Base-by-base conservation (phyloP, 2,797 vertebrate species). In the Phataginus tetradactyla region DNA sequence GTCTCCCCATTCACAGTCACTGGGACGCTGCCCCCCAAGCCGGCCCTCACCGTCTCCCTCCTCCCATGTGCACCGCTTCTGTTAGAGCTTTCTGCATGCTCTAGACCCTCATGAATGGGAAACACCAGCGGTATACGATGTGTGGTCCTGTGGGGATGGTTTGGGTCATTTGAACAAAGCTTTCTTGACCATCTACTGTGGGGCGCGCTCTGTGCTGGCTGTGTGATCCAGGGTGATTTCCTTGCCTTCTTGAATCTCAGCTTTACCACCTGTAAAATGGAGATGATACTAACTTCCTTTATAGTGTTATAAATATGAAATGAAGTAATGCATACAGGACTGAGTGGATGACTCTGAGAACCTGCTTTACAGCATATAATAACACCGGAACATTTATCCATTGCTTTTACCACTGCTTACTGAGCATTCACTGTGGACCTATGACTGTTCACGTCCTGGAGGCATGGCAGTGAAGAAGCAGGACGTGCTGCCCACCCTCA, bases 401-500 rank as follows among this genome's bases (percentile, higher is more conserved):
- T 17, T 59, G 78, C 6, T 25, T n/a, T 83, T 15, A 45, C 7
- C 7, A 0, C 34, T 5, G 18, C 7, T 15, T 29, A 4, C 1
- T n/a, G 18, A 42, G 32, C 63, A 0, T 32, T 57, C 18, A 1
- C 27, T 1, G 4, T 1, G 5, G 7, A 32, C 39, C 49, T 13
- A 23, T 15, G 3, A 10, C 57, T 57, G 0, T 9, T 6, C 23
- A 59, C n/a, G 74, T 25, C 4, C 0, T 1, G 23, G 39, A 66
- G 11, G 17, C 32, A 13, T 0, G 5, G 29, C 32, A 29, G 45
- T 34, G 42, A 53, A 15, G 13, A 49, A 34, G 15, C 25, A 20
- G 53, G 39, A 21, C 9, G 0, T 0, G 0, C 2, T 8, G 14
- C 9, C 55, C 0, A 0, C 2, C 11, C 42, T 11, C 17, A 1